Base-by-base conservation (phyloP, 64 coral and sea anemone genomes). In the Stylophora pistillata region DNA sequence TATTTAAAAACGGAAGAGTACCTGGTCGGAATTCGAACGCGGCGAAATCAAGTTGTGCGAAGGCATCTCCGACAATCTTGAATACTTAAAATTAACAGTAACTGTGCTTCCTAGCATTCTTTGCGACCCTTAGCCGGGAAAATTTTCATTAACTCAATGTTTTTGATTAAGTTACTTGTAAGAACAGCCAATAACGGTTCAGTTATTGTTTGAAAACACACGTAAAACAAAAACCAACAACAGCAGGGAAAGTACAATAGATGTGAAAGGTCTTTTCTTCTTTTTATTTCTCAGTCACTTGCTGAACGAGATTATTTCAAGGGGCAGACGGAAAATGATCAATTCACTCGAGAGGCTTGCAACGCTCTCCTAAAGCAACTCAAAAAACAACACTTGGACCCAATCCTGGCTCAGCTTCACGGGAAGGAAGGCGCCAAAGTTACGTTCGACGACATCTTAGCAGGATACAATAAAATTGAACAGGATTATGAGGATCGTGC, bases 361-460 rank as follows among this genome's bases (percentile, higher is more conserved):
- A 17, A 18, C 10, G 5, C 1, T 54, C 75, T 89, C 58, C 33
- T 77, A 5, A 47, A n/a, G 21, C 18, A 13, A 1, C 55, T 89
- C 9, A 78, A 55, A 29, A 25, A 25, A 10, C 13, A 58, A 10
- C 25, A 59, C 57, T 75, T 87, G 29, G 85, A 87, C 27, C 72
- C 53, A 72, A 15, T 87, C 11, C 73, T 87, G 13, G 1, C 14
- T 23, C 53, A 21, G 28, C 71, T 87, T 4, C 21, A 30, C 10
- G 58, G 55, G 13, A 15, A 20, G 30, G 79, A 32, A 31, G 85
- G 85, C 4, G 30, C 79, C 30, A 74, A 76, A 66, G 30, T 91
- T 12, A 74, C 68, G n/a, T 91, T 77, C 72, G 68, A 91, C 15
- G 79, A 91, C 21, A 85, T 91, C 47, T 55, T 76, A 17, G 62